Conservation (phyloP, 1,140 invertebrate species). For the Rhizoglyphus robini region DNA sequence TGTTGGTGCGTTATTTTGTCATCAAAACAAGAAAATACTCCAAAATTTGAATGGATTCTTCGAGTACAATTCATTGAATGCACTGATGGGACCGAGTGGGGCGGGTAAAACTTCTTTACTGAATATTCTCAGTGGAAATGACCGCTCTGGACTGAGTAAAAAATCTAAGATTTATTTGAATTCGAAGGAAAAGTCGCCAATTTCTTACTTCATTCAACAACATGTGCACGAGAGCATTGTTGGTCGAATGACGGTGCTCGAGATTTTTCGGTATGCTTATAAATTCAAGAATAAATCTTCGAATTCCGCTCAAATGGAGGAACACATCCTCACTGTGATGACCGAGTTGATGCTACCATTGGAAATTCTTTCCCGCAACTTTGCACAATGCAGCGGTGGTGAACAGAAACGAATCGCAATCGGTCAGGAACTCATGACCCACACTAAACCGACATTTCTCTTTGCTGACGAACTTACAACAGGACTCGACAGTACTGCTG, state of each 20-base stretch:
- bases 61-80: not conserved
- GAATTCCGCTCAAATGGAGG: too few species aligned
- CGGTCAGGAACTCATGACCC: conserved; percentile 13
- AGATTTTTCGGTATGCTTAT: conserved; percentile 2
- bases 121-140: conserved; percentile 15
- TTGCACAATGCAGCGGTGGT: conserved; percentile 12
- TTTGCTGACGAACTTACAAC: conserved; percentile 21
- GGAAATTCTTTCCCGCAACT: not conserved
- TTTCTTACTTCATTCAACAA: not conserved
- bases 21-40: not conserved
- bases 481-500: not conserved
- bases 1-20: too few species aligned
- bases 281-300: conserved; percentile 1
- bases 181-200: not conserved
- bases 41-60: conserved; percentile 6
- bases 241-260: not conserved
- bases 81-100: conserved; percentile 27
- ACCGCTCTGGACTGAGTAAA: not conserved
- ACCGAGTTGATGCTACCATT: not conserved
- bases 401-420: conserved; percentile 15
- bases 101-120: conserved; percentile 28
- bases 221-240: conserved; percentile 7
- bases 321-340: not conserved
- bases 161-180: conserved; percentile 10
- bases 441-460: not conserved